A percentile compares a stretch with the other conserved stretches of the same genome.
Evolutionary conservation across 2,888 invertebrate genomes (phyloP).

Genomic region (Prenolepis imparis): DNA sequence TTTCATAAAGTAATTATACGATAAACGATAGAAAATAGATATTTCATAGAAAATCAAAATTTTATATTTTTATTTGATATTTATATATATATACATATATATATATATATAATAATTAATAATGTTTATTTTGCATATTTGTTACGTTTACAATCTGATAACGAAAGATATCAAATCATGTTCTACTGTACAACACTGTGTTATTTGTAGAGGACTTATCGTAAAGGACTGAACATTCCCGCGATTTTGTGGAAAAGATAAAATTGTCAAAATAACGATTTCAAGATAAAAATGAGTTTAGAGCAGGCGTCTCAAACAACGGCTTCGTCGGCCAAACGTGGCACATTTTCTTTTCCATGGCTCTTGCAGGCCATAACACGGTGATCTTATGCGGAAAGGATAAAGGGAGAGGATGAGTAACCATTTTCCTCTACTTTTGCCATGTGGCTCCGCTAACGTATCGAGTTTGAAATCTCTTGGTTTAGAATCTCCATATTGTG

Average conservation of each 20-base stretch:
- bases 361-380: too few species aligned
- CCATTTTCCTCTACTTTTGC: not conserved
- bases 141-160: slow-evolving; percentile 14
- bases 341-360: not conserved
- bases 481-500: not conserved
- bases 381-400: not conserved
- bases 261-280: not conserved
- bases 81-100: not conserved
- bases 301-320: not conserved
- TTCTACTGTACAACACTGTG: not conserved
- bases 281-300: not conserved
- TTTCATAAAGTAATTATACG: not conserved
- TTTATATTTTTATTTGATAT: slow-evolving; percentile 34
- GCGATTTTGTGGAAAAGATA: not conserved
- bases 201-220: not conserved
- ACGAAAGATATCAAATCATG: not conserved
- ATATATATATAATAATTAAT: not conserved
- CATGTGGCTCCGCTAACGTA: not conserved
- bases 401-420: not conserved
- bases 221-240: not conserved
- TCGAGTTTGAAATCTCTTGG: not conserved
- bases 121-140: not conserved
- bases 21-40: not conserved
- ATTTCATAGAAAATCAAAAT: not conserved
- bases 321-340: not conserved